Percentiles rank a stretch among this genome's conserved stretches.
phyloP scores from a whole-genome alignment of 2,113 vertebrate genomes.

The Parotia lawesii region DNA sequence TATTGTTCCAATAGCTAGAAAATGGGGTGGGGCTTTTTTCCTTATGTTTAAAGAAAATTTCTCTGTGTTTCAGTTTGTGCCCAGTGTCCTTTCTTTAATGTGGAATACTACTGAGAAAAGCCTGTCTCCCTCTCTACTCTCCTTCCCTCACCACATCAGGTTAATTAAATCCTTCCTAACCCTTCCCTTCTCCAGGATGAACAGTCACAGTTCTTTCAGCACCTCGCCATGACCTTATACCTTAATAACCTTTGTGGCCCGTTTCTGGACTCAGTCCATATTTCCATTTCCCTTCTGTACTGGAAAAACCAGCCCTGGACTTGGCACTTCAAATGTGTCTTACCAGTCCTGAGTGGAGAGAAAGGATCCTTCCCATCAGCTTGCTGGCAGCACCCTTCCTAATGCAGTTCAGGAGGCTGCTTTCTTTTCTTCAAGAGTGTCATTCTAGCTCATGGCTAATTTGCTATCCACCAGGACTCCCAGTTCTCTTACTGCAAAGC shows the following conservation, averaged over 20 bases:
- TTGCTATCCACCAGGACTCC: neutral
- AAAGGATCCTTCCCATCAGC: neutral
- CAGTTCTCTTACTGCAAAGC: neutral
- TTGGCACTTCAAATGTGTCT: neutral
- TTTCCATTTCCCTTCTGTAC: neutral
- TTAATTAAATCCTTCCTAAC: neutral
- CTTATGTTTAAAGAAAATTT: neutral
- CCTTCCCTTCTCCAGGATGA: neutral
- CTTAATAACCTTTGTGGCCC: neutral
- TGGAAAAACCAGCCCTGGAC: neutral
- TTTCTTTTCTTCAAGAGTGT: neutral
- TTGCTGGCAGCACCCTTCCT: neutral
- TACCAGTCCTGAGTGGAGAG: neutral
- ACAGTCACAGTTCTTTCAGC: neutral
- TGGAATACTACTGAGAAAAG: neutral
- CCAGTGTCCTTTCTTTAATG: neutral
- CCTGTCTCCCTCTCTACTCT: neutral
- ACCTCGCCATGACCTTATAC: neutral
- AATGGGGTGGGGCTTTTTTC: rapidly evolving
- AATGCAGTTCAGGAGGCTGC: neutral
- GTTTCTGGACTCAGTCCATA: neutral
- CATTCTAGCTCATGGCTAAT: neutral
- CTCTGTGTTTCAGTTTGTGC: neutral
- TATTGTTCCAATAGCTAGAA: rapidly evolving
- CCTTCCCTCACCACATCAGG: neutral